Conservation (phyloP, 2,113 vertebrate genomes). For the Vidua macroura region DNA sequence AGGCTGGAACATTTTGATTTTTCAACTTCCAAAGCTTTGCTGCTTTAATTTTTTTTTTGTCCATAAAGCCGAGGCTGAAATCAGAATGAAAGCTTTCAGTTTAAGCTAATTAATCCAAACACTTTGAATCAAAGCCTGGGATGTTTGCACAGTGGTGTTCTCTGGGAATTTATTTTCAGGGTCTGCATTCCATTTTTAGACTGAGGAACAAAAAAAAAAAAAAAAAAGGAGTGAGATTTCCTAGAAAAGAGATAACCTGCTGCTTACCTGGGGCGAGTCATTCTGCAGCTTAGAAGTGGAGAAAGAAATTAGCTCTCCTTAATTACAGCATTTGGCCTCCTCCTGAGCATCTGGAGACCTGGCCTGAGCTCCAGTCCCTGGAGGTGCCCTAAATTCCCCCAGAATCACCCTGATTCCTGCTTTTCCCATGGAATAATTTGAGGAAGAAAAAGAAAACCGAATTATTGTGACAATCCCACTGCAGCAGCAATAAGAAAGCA, state of each 20-base stretch:
- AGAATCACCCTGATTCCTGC: background rate
- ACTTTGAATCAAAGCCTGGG: conserved; percentile 45
- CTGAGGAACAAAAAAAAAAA: background rate
- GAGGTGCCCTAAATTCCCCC: background rate
- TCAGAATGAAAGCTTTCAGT: conserved; percentile 49
- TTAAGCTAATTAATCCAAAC: conserved; percentile 61
- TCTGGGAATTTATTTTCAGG: conserved; percentile 43
- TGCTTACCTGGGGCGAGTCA: background rate
- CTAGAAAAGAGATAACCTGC: conserved; percentile 13
- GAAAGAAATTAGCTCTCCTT: background rate
- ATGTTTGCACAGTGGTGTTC: conserved; percentile 54
- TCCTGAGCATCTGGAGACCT: background rate
- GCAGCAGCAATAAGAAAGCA: background rate
- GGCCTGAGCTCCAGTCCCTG: background rate
- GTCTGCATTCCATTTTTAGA: conserved; percentile 41
- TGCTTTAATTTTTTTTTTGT: conserved; percentile 37
- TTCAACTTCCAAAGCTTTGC: conserved; percentile 35
- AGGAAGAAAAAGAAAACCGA: background rate
- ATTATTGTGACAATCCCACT: accelerated
- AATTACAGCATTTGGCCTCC: background rate
- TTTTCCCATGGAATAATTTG: background rate
- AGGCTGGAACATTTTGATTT: conserved; percentile 42
- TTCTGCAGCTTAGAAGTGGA: background rate
- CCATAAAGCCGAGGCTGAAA: background rate
- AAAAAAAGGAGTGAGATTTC: background rate